A percentile compares a stretch with the other conserved stretches of the same genome.
Evolutionary conservation across 2,888 invertebrate species (phyloP).

Genomic region (Terebella lapidaria): DNA sequence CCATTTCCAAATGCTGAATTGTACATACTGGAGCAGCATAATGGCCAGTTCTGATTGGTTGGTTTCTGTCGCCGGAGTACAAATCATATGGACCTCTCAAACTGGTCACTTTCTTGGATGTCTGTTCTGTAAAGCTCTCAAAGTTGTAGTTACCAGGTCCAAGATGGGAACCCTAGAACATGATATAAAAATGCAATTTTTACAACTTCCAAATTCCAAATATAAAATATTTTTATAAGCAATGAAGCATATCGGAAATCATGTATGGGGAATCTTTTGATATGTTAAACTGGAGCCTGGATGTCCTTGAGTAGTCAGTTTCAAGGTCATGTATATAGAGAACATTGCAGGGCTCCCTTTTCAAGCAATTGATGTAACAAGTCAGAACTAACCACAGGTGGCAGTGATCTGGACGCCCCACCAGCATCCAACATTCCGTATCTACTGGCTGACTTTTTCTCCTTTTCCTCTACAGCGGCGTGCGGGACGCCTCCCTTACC

Average conservation of each 20-base stretch:
- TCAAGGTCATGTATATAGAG: no score
- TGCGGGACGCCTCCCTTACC: constrained; percentile 49
- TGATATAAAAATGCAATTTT: background rate
- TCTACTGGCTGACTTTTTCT: constrained; percentile 36
- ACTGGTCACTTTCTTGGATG: constrained; percentile 41
- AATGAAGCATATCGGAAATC: no score
- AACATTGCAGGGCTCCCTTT: no score
- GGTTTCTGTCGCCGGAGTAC: constrained; percentile 49
- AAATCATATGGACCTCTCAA: constrained; percentile 48
- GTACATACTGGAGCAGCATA: constrained; percentile 45
- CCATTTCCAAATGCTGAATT: no score
- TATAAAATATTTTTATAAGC: background rate
- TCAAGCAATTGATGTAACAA: background rate
- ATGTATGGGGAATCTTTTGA: no score
- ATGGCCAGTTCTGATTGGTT: constrained; percentile 48
- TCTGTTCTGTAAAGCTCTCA: constrained; percentile 41
- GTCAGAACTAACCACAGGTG: constrained; percentile 33
- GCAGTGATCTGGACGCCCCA: constrained; percentile 36
- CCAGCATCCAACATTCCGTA: constrained; percentile 46
- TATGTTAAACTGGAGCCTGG: no score
- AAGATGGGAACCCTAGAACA: constrained; percentile 41
- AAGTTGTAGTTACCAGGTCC: constrained; percentile 49
- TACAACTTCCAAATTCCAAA: background rate
- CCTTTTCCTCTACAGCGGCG: constrained; percentile 41
- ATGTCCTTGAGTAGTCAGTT: no score